These are phyloP conservation scores for Eurystomus gularis DNA, from an alignment of 2,113 vertebrate species.

Conservation along the genomic window DNA sequence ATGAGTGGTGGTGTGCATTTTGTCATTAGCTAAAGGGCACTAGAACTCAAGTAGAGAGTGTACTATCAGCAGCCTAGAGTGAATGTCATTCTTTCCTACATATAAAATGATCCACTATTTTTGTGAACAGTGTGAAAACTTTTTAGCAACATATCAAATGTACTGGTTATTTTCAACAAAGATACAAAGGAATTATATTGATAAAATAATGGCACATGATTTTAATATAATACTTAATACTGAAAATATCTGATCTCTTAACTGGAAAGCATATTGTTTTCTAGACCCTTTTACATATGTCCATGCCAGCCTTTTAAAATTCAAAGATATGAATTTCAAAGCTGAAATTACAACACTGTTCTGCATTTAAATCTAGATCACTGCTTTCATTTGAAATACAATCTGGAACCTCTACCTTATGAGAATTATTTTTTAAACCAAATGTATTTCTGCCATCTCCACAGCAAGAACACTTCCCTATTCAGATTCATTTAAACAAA, in stretches of 20 bases:
- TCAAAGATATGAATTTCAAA: neutral
- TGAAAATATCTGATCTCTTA: neutral
- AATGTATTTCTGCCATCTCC: constrained; percentile 53
- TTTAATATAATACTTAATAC: neutral
- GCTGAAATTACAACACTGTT: neutral
- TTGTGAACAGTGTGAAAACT: neutral
- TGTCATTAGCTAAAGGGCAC: neutral
- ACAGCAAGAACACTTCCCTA: constrained; percentile 12
- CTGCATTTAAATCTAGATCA: constrained; percentile 16
- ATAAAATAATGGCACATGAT: neutral
- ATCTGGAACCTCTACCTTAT: neutral
- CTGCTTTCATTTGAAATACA: constrained; percentile 26
- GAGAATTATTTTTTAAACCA: neutral
- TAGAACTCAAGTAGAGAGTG: neutral
- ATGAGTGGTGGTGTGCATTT: neutral
- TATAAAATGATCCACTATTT: neutral
- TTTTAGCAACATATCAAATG: neutral
- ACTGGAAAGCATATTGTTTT: neutral
- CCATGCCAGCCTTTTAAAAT: neutral
- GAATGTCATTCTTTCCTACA: neutral
- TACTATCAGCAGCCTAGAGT: neutral
- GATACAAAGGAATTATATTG: neutral
- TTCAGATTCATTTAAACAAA: constrained; percentile 37
- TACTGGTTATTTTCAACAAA: neutral
- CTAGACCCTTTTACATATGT: neutral